These are phyloP conservation scores for Litoditis marina DNA, from an alignment of 2,888 invertebrate species.

Conservation along the genomic window DNA sequence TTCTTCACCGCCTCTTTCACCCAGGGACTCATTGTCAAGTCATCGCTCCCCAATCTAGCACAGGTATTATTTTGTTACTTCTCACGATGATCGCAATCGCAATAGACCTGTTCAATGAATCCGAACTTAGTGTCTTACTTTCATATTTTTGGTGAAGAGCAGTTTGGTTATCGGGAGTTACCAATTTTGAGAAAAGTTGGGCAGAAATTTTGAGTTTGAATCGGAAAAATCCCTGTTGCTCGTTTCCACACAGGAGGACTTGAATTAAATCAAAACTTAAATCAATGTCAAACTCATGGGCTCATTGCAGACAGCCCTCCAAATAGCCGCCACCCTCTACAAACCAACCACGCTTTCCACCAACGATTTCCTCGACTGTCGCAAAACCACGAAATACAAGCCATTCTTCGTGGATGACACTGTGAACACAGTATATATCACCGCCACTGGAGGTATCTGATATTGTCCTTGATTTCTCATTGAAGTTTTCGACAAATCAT, in stretches of 20 bases:
- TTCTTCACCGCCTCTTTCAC: constrained; percentile 24
- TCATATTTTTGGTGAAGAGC: not conserved
- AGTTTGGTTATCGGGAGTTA: not conserved
- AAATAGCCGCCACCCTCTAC: constrained; percentile 22
- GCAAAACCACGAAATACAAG: constrained; percentile 35
- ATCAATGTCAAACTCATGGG: too few relatives aligned
- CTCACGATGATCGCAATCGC: too few relatives aligned
- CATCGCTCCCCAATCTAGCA: constrained; percentile 21
- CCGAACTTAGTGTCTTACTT: too few relatives aligned
- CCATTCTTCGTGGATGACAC: constrained; percentile 50
- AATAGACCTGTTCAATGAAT: too few relatives aligned
- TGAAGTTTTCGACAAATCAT: too few relatives aligned
- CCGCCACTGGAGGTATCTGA: constrained; percentile 33
- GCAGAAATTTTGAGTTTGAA: too few relatives aligned
- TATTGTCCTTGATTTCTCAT: too few relatives aligned
- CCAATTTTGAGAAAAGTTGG: too few relatives aligned
- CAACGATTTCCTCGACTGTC: constrained; percentile 50
- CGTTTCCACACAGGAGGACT: too few relatives aligned
- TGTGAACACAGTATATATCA: constrained; percentile 24
- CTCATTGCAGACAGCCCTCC: constrained; percentile 10
- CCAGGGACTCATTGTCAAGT: constrained; percentile 29
- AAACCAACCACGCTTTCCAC: constrained; percentile 24
- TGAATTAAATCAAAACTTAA: too few relatives aligned
- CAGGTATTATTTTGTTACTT: constrained; percentile 1
- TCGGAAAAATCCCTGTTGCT: too few relatives aligned